phyloP scores from a whole-genome alignment of 2,113 vertebrate genomes.

The Zosterops lateralis region DNA sequence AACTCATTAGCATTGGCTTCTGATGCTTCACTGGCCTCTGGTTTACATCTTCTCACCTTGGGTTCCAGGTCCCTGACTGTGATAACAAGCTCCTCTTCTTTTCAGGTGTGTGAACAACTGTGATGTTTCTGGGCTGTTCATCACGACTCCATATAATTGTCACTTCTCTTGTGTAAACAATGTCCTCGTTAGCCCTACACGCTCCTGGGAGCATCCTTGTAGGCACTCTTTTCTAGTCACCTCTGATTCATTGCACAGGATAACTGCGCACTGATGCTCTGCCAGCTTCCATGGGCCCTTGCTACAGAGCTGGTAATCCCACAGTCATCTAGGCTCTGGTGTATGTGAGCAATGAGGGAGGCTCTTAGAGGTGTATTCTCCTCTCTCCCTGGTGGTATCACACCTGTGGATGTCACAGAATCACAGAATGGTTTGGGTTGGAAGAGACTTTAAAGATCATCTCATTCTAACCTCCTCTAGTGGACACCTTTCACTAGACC shows the following conservation, averaged over 20 bases:
- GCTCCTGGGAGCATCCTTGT: not conserved
- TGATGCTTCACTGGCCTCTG: not conserved
- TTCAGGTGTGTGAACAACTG: not conserved
- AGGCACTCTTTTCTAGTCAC: not conserved
- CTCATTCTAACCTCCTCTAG: not conserved
- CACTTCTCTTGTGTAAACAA: not conserved
- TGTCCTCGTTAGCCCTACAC: not conserved
- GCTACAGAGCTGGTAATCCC: not conserved
- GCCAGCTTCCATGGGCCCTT: not conserved
- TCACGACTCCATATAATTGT: not conserved
- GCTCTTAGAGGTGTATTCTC: not conserved
- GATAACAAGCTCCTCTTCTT: not conserved
- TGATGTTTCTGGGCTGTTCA: not conserved
- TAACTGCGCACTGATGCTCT: not conserved
- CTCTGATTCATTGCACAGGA: accelerated
- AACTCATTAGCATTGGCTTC: not conserved
- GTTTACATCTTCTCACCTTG: not conserved
- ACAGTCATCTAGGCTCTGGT: accelerated
- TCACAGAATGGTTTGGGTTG: not conserved
- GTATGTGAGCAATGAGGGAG: accelerated
- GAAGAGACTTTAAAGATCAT: not conserved
- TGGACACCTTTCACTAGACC: not conserved
- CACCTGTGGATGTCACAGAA: not conserved
- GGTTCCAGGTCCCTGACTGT: not conserved
- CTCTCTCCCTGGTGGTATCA: too few species aligned